Base-by-base conservation (phyloP, 2,113 vertebrate genomes). In the Perca schrenkii region DNA sequence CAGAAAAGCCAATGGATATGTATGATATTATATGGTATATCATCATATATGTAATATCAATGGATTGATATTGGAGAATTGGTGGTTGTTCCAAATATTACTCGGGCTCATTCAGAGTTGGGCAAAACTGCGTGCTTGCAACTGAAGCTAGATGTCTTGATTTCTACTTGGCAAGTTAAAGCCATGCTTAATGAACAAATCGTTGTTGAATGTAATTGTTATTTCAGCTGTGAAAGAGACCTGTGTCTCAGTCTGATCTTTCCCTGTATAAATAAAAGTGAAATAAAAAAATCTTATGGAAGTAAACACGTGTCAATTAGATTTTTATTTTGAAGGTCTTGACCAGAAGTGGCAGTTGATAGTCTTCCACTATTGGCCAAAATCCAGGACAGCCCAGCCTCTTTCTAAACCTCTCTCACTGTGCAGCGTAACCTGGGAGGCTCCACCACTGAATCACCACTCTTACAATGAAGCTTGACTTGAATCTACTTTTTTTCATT, bases 321-420 rank as follows among this genome's bases (percentile, higher is more conserved):
- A 28, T 16, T 68, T 70, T 89, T 88, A 89, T 78, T 89, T 67
- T 84, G 84, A 84, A 86, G 74, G 64, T 65, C 70, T 67, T 15
- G 4, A 83, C n/a, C 31, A 50, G 65, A 53, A 68, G 66, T 61
- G 21, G 36, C 1, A 64, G 40, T 49, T n/a, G 47, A 13, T 62
- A 14, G 54, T 17, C 28, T 40, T 43, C 28, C 14, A 34, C 14
- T 16, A 25, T 62, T 62, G 60, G 60, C 60, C 34, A 62, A 16
- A 47, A 58, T 63, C 50, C 50, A 71, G 49, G 14, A 15, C 21
- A 63, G 52, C 62, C 67, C 62, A 34, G 22, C n/a, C 16, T 19
- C 67, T 79, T 28, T 67, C 14, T 34, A 17, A 61, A 67, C 14
- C 46, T 36, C 34, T 46, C 16, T 77, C 19, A 58, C 25, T 56